Evolutionary conservation across 2,888 invertebrate species (phyloP).

Genomic region (Mayetiola destructor): DNA sequence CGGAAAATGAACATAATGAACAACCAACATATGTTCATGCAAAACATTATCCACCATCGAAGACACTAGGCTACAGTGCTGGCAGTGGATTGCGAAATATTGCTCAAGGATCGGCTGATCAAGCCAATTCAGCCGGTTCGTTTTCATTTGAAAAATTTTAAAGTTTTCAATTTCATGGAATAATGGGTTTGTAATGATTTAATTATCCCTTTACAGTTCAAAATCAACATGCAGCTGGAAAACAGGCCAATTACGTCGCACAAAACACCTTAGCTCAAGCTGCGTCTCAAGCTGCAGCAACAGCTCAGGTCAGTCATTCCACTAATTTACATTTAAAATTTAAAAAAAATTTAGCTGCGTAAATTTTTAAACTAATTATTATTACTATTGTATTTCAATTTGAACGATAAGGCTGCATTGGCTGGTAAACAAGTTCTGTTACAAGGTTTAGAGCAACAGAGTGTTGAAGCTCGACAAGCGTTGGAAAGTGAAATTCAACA

Average conservation of each 20-base stretch:
- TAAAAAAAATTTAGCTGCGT: background rate
- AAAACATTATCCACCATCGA: background rate
- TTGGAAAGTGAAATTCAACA: constrained; percentile 55
- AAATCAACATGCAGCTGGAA: constrained; percentile 51
- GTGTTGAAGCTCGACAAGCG: constrained; percentile 48
- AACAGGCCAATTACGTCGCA: constrained; percentile 48
- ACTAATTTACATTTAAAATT: background rate
- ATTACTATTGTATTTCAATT: background rate
- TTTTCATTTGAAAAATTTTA: no score
- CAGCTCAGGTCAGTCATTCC: constrained; percentile 35
- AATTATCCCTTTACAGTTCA: no score
- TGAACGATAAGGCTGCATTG: constrained; percentile 35
- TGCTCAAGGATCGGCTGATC: constrained; percentile 52
- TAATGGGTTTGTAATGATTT: no score
- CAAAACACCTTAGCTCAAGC: constrained; percentile 56
- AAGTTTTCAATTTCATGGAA: no score
- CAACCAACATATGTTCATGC: background rate
- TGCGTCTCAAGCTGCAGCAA: constrained; percentile 49
- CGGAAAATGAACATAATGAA: background rate
- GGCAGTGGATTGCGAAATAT: constrained; percentile 52
- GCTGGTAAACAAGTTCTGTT: constrained; percentile 47
- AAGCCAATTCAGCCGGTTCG: constrained; percentile 51
- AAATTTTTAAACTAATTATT: background rate
- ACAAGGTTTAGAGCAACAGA: constrained; percentile 51
- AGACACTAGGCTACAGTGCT: constrained; percentile 40